Conservation (phyloP, 2,888 invertebrate species). For the Spialia ferax region DNA sequence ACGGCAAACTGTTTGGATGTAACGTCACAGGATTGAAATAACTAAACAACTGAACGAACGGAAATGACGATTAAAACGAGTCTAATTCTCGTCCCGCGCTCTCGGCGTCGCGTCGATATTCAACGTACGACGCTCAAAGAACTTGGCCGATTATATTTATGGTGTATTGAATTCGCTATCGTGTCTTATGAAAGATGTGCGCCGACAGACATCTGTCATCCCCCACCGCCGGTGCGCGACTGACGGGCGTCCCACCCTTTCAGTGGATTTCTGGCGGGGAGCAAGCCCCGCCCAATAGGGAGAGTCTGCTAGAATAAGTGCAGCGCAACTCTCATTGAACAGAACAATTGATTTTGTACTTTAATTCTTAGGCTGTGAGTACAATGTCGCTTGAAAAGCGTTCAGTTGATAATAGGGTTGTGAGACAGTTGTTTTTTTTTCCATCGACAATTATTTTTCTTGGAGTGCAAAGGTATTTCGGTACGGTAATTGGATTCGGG, state of each 20-base stretch:
- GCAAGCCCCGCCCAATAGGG: conserved; percentile 52
- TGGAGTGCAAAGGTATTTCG: conserved; percentile 70
- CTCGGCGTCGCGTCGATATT: conserved; percentile 8
- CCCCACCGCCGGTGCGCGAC: conserved; percentile 73
- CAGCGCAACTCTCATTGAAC: conserved; percentile 41
- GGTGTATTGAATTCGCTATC: conserved; percentile 75
- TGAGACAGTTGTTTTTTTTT: conserved; percentile 59
- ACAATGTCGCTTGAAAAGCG: conserved; percentile 22
- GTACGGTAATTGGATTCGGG: conserved; percentile 76
- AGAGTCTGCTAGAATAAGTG: conserved; percentile 49
- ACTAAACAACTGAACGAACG: conserved; percentile 24
- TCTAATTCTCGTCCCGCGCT: conserved; percentile 37
- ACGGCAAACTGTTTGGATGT: conserved; percentile 47
- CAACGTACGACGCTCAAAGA: conserved; percentile 30
- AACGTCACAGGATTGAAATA: conserved; percentile 45
- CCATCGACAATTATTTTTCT: conserved; percentile 67
- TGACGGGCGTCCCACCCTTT: conserved; percentile 70
- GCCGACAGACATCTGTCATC: conserved; percentile 76
- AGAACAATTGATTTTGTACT: conserved; percentile 47
- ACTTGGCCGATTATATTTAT: conserved; percentile 62
- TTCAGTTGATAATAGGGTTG: conserved; percentile 60
- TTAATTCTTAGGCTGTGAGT: conserved; percentile 43
- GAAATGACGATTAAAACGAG: conserved; percentile 43
- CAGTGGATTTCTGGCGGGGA: conserved; percentile 52
- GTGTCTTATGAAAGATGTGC: conserved; percentile 77